phyloP scores from a whole-genome alignment of 2,888 invertebrate species.

The Clostera curtula region DNA sequence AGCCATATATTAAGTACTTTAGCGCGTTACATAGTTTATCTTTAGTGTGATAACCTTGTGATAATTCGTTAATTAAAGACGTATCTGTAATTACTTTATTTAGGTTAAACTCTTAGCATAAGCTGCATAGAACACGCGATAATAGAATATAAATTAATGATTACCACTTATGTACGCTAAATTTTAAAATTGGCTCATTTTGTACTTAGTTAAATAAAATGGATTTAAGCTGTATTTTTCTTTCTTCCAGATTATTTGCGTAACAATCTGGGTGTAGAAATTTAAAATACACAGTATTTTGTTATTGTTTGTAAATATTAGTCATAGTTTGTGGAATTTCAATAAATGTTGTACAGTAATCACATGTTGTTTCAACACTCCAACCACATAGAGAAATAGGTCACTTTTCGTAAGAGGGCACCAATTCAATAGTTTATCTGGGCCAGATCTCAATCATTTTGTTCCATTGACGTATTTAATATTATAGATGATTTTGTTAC shows the following conservation, averaged over 20 bases:
- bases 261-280: no score
- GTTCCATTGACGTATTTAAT: no score
- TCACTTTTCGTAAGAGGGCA: slow-evolving; percentile 1
- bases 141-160: slow-evolving; percentile 31
- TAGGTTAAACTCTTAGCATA: slow-evolving; percentile 44
- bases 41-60: slow-evolving; percentile 57
- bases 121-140: slow-evolving; percentile 70
- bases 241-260: slow-evolving; percentile 18
- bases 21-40: slow-evolving; percentile 24
- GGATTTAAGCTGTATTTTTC: slow-evolving; percentile 16
- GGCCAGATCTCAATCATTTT: slow-evolving; percentile 1
- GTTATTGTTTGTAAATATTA: neutral
- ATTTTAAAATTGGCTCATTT: slow-evolving; percentile 51
- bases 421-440: slow-evolving; percentile 1
- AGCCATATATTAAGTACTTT: slow-evolving; percentile 17
- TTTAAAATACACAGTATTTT: no score
- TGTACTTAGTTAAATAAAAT: slow-evolving; percentile 64
- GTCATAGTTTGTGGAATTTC: neutral
- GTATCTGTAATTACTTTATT: slow-evolving; percentile 25
- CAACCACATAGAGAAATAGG: neutral
- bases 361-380: neutral
- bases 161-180: slow-evolving; percentile 30
- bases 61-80: slow-evolving; percentile 39
- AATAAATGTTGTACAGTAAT: neutral
- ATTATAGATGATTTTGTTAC: no score